Evolutionary conservation across 2,888 invertebrate genomes (phyloP), one percentile per base, ranked within the genome.

Genomic region (Geotrupes spiniger): DNA sequence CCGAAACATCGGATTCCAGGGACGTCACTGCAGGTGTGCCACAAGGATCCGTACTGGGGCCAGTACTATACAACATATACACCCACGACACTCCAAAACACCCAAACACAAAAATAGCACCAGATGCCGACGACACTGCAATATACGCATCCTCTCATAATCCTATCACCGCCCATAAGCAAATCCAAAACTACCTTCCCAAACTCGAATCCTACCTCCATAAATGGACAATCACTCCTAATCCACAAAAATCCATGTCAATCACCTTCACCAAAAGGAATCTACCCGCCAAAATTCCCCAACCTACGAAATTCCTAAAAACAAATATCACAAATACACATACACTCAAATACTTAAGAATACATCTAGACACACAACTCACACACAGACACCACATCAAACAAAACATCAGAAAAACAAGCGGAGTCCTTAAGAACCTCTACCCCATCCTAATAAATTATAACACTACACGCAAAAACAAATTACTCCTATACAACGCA

Each of bases 21-120:
- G 28, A n/a, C 28, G 10, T 2, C n/a, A 53, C 58, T 5, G 1
- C 58, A 54, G 43, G 55, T n/a, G n/a, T n/a, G n/a, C n/a, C n/a
- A n/a, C n/a, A n/a, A n/a, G n/a, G n/a, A n/a, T n/a, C n/a, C n/a
- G n/a, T n/a, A n/a, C n/a, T n/a, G n/a, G n/a, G n/a, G n/a, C n/a
- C n/a, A n/a, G n/a, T n/a, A n/a, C n/a, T 56, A 2, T 51, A 49
- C n/a, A n/a, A n/a, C n/a, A n/a, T 31, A 25, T 28, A n/a, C 4
- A 10, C 28, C 9, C 2, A 28, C 28, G 28, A 28, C 4, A 3
- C 28, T n/a, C n/a, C 28, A 2, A 3, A n/a, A 28, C 10, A 28
- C 28, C 2, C 28, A 28, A 10, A 28, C 28, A n/a, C 28, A 9
- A 28, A 9, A 28, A 9, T n/a, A n/a, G n/a, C n/a, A n/a, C n/a